Percentiles rank a stretch among this genome's conserved stretches.
Conservation (phyloP, 2,113 vertebrate species). For the Lampris megalopsis region DNA sequence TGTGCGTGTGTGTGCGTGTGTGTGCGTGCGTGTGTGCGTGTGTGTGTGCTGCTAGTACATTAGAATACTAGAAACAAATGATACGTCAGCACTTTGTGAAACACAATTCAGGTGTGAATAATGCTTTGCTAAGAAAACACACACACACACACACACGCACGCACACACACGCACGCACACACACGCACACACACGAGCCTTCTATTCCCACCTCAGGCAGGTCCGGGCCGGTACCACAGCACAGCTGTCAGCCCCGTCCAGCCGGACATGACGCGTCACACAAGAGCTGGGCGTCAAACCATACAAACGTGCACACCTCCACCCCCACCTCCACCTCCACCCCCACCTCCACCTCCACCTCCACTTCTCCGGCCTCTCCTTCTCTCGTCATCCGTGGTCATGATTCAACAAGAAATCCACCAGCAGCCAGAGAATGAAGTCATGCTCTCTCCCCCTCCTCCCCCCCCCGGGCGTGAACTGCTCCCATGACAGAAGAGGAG, state of each 20-base stretch:
- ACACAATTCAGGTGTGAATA: slow-evolving; percentile 10
- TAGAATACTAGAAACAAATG: slow-evolving; percentile 38
- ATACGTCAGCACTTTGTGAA: slow-evolving; percentile 72
- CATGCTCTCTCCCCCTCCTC: too few species aligned
- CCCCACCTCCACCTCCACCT: too few species aligned
- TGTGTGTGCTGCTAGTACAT: slow-evolving; percentile 4
- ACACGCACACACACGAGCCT: not conserved
- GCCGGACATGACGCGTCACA: not conserved
- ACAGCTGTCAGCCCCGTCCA: not conserved
- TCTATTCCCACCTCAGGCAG: too few species aligned
- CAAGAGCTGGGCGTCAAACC: not conserved
- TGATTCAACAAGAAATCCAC: slow-evolving; percentile 36
- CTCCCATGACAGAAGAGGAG: slow-evolving; percentile 17
- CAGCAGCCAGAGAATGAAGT: slow-evolving; percentile 55
- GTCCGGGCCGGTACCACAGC: too few species aligned
- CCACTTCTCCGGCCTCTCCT: too few species aligned
- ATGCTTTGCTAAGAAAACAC: not conserved
- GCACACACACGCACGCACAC: not conserved
- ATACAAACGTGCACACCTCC: too few species aligned
- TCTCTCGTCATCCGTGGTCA: slow-evolving; percentile 19
- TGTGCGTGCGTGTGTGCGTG: slow-evolving; percentile 23
- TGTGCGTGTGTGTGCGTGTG: slow-evolving; percentile 8
- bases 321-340: too few species aligned
- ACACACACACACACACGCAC: not conserved
- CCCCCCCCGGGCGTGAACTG: slow-evolving; percentile 28